Evolutionary conservation across 2,797 vertebrate genomes (phyloP).

Genomic region (Pseudocheirus occidentalis): DNA sequence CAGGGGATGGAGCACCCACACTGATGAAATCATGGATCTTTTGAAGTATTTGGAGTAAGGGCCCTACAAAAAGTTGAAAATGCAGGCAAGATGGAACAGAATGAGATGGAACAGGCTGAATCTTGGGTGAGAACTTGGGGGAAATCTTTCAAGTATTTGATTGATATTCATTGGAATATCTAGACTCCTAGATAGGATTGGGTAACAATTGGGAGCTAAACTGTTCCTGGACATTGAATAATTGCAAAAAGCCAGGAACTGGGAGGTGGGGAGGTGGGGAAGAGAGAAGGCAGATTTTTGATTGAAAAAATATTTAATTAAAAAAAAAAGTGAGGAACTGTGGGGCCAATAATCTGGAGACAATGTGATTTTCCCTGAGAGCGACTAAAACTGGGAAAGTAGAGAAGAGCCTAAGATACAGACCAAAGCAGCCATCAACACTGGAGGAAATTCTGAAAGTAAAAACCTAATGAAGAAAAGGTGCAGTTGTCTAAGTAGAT

Average conservation of each 20-base stretch:
- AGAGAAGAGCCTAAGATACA: background rate
- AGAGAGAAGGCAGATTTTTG: background rate
- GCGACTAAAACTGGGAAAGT: background rate
- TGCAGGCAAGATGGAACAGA: conserved; percentile 4
- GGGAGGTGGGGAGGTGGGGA: background rate
- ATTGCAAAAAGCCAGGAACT: background rate
- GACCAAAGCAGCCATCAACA: background rate
- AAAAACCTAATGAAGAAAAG: background rate
- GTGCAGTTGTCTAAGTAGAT: background rate
- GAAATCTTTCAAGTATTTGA: background rate
- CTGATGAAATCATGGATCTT: background rate
- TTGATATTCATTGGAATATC: background rate
- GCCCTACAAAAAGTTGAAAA: background rate
- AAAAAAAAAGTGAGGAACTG: conserved; percentile 4
- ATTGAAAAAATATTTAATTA: background rate
- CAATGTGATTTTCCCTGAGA: background rate
- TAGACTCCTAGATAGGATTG: background rate
- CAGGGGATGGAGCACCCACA: background rate
- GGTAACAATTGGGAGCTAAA: background rate
- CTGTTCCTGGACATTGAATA: background rate
- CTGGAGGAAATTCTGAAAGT: background rate
- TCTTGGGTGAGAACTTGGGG: background rate
- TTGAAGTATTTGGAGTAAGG: conserved; percentile 1
- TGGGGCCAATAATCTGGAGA: background rate
- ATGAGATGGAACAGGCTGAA: background rate